phyloP scores from a whole-genome alignment of 2,113 vertebrate genomes.

The Eira barbara region DNA sequence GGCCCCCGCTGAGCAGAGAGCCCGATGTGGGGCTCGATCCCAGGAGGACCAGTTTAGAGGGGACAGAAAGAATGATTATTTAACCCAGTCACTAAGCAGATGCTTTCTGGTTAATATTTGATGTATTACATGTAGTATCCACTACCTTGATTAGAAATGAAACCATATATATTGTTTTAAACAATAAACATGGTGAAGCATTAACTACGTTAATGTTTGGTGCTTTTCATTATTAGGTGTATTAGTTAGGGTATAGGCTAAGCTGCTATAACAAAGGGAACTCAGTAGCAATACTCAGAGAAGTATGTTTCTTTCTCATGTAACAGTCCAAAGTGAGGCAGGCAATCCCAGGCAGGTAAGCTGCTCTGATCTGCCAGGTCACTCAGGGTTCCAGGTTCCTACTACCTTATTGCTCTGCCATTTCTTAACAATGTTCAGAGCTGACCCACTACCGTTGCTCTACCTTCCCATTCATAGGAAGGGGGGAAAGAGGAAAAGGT shows the following conservation, averaged over 20 bases:
- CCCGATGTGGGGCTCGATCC: too few species aligned
- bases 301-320: background rate
- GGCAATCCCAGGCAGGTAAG: background rate
- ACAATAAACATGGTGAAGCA: background rate
- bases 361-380: background rate
- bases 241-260: background rate
- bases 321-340: background rate
- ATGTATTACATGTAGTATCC: conserved; percentile 34
- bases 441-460: background rate
- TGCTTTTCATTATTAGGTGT: background rate
- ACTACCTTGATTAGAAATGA: conserved; percentile 39
- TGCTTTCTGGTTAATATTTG: conserved; percentile 66
- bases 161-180: conserved; percentile 38
- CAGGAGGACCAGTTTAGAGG: conserved; percentile 45
- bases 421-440: background rate
- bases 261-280: background rate
- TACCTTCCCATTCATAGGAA: background rate
- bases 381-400: background rate
- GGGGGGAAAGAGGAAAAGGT: background rate
- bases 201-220: background rate
- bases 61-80: background rate
- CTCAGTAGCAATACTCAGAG: background rate
- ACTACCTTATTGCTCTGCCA: background rate
- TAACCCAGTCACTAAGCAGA: conserved; percentile 46
- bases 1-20: too few species aligned